These are phyloP conservation scores for Lepisosteus osseus DNA, from an alignment of 2,113 vertebrate species.

Conservation along the genomic window DNA sequence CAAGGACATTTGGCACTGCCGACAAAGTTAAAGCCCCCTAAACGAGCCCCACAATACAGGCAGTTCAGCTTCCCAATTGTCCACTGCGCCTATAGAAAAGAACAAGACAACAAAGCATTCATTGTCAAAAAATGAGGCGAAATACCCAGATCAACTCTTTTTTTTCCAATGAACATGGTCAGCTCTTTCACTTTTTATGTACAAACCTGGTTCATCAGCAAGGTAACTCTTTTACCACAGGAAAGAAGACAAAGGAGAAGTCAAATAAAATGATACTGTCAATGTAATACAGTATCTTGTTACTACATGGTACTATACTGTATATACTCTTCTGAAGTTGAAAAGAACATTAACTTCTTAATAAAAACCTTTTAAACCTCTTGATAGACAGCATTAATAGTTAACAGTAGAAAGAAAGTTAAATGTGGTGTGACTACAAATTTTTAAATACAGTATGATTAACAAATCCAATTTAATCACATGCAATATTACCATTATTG, in stretches of 20 bases:
- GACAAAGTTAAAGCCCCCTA: slow-evolving; percentile 78
- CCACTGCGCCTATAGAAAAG: slow-evolving; percentile 72
- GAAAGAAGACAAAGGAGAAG: too few relatives aligned
- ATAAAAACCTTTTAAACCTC: neutral
- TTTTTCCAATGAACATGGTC: slow-evolving; percentile 40
- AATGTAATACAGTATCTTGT: too few relatives aligned
- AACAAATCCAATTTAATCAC: too few relatives aligned
- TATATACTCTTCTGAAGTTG: neutral
- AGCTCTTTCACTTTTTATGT: slow-evolving; percentile 48
- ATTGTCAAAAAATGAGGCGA: slow-evolving; percentile 61
- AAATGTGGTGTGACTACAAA: too few relatives aligned
- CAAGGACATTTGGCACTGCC: slow-evolving; percentile 76
- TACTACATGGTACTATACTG: slow-evolving; percentile 15
- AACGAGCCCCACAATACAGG: slow-evolving; percentile 72
- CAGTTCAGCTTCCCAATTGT: slow-evolving; percentile 76
- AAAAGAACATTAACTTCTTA: neutral
- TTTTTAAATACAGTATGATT: too few relatives aligned
- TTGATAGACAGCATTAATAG: too few relatives aligned
- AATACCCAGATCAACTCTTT: slow-evolving; percentile 59
- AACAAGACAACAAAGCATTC: slow-evolving; percentile 46
- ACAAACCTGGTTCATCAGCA: slow-evolving; percentile 30
- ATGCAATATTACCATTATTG: too few relatives aligned
- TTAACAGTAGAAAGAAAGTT: too few relatives aligned
- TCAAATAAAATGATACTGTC: too few relatives aligned
- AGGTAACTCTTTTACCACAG: neutral